These are phyloP conservation scores for Gallirallus australis DNA, from an alignment of 2,797 vertebrate genomes.

Conservation along the genomic window DNA sequence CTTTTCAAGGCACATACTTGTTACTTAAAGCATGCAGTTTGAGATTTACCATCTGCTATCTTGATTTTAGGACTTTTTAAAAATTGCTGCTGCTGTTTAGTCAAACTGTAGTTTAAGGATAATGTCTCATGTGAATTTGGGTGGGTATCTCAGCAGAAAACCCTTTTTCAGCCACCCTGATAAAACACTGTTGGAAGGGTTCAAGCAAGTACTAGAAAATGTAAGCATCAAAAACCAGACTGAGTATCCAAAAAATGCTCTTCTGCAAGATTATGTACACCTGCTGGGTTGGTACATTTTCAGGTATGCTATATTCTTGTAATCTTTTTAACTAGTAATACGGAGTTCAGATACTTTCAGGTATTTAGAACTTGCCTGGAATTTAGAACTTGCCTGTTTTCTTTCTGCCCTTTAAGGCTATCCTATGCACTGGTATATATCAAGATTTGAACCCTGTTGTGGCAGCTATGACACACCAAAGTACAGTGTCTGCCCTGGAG, in stretches of 20 bases:
- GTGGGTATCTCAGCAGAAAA: background rate
- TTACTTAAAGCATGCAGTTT: constrained; percentile 60
- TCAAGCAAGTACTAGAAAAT: background rate
- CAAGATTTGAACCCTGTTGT: background rate
- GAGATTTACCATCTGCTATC: constrained; percentile 62
- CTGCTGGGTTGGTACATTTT: background rate
- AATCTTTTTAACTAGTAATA: background rate
- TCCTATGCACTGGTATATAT: background rate
- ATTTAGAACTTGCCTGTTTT: background rate
- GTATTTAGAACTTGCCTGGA: background rate
- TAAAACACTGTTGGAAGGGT: background rate
- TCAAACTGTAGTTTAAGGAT: background rate
- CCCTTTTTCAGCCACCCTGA: background rate
- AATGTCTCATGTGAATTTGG: background rate
- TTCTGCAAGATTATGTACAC: background rate
- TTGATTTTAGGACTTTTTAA: constrained; percentile 14
- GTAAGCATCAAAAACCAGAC: background rate
- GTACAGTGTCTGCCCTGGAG: background rate
- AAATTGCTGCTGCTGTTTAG: constrained; percentile 15
- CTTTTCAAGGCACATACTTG: constrained; percentile 49
- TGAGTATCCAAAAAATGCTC: background rate
- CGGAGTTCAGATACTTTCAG: background rate
- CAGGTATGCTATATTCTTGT: background rate
- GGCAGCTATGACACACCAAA: background rate
- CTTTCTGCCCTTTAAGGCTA: background rate